Evolutionary conservation across 2,113 vertebrate species (phyloP).

Genomic region (Perccottus glenii): DNA sequence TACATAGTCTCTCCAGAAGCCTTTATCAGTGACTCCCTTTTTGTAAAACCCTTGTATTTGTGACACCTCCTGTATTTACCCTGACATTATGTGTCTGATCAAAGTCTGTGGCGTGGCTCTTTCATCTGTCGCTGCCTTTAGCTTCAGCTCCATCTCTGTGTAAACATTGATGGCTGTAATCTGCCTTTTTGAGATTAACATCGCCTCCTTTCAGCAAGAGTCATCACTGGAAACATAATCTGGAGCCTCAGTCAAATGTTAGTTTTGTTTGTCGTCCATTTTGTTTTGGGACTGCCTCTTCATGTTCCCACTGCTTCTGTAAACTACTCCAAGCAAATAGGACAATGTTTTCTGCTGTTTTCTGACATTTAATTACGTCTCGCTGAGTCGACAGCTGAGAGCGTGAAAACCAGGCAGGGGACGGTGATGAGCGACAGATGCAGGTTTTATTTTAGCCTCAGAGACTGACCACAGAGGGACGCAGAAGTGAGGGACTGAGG

Average conservation of each 20-base stretch:
- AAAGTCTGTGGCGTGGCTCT: background rate
- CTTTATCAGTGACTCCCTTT: too few species aligned
- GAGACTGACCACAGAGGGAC: conserved; percentile 10
- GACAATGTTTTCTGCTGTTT: conserved; percentile 74
- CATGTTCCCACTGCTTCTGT: conserved; percentile 69
- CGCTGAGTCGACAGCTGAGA: conserved; percentile 74
- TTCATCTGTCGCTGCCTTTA: conserved; percentile 81
- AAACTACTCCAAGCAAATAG: conserved; percentile 85
- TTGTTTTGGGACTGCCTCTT: conserved; percentile 53
- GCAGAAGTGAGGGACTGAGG: conserved; percentile 18
- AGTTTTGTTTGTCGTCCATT: background rate
- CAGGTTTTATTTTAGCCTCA: conserved; percentile 51
- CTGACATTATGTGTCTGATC: background rate
- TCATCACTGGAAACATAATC: conserved; percentile 57
- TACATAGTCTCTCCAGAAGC: too few species aligned
- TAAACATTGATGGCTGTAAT: conserved; percentile 89
- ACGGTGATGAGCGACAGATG: conserved; percentile 12
- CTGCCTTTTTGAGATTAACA: conserved; percentile 69
- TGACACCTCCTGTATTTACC: background rate
- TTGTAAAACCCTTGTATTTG: too few species aligned
- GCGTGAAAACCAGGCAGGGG: conserved; percentile 45
- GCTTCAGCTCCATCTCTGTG: conserved; percentile 88
- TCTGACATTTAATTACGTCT: conserved; percentile 79
- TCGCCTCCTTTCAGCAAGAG: conserved; percentile 4
- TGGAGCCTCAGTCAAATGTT: too few species aligned